Evolutionary conservation across 2,888 invertebrate species (phyloP).

Genomic region (Siphonodentalium dalli): DNA sequence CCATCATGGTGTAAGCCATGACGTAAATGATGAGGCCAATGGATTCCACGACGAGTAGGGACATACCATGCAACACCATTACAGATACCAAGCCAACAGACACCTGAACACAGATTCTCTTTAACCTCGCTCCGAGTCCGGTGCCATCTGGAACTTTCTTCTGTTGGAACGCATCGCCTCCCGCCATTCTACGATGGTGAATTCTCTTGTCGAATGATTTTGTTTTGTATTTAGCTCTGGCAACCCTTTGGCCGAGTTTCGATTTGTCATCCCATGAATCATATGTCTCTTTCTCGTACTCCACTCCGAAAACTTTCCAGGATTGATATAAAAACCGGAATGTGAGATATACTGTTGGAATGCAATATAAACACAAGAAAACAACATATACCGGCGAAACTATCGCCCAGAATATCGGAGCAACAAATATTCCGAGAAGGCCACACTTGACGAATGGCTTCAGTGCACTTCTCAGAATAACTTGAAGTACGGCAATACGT

Average conservation of each 20-base stretch:
- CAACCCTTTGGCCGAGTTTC: no score
- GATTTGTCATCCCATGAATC: no score
- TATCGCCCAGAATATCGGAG: conserved; percentile 45
- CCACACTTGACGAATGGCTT: conserved; percentile 60
- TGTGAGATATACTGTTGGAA: conserved; percentile 56
- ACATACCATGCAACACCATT: conserved; percentile 42
- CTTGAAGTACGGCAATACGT: conserved; percentile 50
- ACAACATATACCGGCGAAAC: conserved; percentile 44
- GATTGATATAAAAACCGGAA: conserved; percentile 55
- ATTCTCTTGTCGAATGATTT: no score
- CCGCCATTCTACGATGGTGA: no score
- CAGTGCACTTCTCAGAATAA: conserved; percentile 48
- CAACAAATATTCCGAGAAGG: conserved; percentile 47
- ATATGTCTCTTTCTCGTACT: no score
- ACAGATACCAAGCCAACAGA: conserved; percentile 41
- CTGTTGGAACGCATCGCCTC: no score
- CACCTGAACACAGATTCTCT: conserved; percentile 31
- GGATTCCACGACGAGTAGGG: conserved; percentile 56
- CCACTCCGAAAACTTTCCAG: conserved; percentile 36
- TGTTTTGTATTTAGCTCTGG: no score
- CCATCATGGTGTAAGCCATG: conserved; percentile 60
- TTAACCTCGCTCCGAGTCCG: conserved; percentile 8
- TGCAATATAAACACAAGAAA: conserved; percentile 49
- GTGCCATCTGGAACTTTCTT: no score
- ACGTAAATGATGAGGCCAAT: conserved; percentile 56